These are phyloP conservation scores for Zootermopsis nevadensis DNA, from an alignment of 2,888 invertebrate species.

Conservation along the genomic window DNA sequence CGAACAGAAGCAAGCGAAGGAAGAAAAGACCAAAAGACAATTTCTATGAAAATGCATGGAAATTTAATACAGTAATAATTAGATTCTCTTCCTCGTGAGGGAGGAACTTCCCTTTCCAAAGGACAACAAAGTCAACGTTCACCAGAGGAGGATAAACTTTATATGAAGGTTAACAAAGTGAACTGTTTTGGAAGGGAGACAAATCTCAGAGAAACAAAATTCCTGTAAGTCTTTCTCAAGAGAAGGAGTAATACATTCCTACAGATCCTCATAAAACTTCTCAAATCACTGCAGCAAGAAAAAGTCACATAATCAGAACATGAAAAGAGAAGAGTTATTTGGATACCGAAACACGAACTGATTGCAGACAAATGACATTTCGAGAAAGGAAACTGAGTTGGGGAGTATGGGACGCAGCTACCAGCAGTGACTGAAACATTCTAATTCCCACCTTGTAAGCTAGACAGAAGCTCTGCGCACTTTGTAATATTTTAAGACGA, in stretches of 20 bases:
- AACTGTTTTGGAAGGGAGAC: background rate
- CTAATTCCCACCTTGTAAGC: too few species aligned
- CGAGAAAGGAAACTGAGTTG: too few species aligned
- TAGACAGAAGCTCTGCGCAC: too few species aligned
- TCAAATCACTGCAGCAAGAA: background rate
- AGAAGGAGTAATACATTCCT: background rate
- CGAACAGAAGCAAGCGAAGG: background rate
- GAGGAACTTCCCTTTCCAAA: constrained; percentile 1
- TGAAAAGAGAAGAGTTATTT: background rate
- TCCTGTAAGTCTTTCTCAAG: background rate
- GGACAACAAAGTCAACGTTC: background rate
- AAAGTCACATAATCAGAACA: background rate
- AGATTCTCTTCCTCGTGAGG: constrained; percentile 43
- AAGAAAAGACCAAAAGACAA: constrained; percentile 27
- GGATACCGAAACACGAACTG: background rate
- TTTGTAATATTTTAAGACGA: too few species aligned
- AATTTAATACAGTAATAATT: constrained; percentile 52
- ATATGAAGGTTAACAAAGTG: constrained; percentile 8
- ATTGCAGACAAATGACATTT: too few species aligned
- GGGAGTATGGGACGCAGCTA: too few species aligned
- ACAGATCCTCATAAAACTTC: constrained; percentile 1
- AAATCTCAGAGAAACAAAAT: background rate
- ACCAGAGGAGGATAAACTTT: constrained; percentile 8
- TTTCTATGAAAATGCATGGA: constrained; percentile 49
- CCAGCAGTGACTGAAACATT: too few species aligned